Conservation (phyloP, 2,888 invertebrate species). For the Thymelicus lineola region DNA sequence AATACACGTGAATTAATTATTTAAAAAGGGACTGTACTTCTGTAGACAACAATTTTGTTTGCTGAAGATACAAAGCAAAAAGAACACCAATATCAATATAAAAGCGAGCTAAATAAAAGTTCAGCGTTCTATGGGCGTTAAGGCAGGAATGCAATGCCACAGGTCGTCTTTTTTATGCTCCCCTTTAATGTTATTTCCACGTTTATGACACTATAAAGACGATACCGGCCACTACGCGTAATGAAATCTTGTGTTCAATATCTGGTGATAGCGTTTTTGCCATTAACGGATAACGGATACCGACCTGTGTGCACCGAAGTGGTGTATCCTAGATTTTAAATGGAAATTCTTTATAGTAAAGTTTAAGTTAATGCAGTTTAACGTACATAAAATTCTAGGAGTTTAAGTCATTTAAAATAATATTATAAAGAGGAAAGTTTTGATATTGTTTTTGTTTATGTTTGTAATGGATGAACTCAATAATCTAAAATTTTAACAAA, state of each 20-base stretch:
- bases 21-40: no score
- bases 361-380: no score
- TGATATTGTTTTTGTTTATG: no score
- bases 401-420: no score
- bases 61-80: constrained; percentile 41
- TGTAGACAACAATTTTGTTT: background rate
- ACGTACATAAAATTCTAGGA: no score
- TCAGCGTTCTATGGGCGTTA: constrained; percentile 57
- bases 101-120: constrained; percentile 56
- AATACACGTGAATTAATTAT: no score
- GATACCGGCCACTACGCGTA: constrained; percentile 83
- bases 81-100: constrained; percentile 50
- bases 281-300: constrained; percentile 40
- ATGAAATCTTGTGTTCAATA: constrained; percentile 83
- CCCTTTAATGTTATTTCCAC: constrained; percentile 81
- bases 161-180: constrained; percentile 81
- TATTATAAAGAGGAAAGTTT: no score
- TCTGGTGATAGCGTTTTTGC: constrained; percentile 58
- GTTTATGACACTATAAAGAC: constrained; percentile 84
- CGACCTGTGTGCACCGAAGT: background rate
- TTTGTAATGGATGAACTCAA: no score
- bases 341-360: background rate
- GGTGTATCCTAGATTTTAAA: constrained; percentile 13
- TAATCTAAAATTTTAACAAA: no score
- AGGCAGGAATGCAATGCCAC: constrained; percentile 76